A percentile compares a stretch with the other conserved stretches of the same genome.
phyloP scores from a whole-genome alignment of 1,140 invertebrate species.

The Drosophila pseudoobscura region DNA sequence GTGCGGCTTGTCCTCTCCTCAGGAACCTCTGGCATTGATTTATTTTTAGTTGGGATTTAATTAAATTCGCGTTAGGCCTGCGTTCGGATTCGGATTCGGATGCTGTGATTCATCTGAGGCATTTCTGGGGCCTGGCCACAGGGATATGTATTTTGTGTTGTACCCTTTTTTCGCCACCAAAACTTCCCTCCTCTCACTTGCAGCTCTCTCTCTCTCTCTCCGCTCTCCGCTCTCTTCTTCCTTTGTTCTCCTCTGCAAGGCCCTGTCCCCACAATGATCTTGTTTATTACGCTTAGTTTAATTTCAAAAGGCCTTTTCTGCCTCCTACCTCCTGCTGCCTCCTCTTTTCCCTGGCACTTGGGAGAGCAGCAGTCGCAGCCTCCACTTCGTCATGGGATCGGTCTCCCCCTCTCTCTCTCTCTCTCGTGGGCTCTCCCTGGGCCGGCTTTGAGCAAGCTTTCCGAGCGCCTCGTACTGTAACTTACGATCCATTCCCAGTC shows the following conservation, averaged over 20 bases:
- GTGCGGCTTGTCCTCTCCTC: not conserved
- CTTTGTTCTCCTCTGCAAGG: not conserved
- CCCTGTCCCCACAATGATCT: slow-evolving; percentile 34
- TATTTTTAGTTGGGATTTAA: slow-evolving; percentile 39
- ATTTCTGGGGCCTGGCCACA: slow-evolving; percentile 27
- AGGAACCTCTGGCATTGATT: slow-evolving; percentile 14
- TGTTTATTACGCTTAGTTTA: slow-evolving; percentile 62
- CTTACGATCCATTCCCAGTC: slow-evolving; percentile 61
- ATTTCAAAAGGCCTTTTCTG: slow-evolving; percentile 41
- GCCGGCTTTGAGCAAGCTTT: slow-evolving; percentile 43
- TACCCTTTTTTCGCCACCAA: slow-evolving; percentile 19
- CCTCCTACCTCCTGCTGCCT: slow-evolving; percentile 19
- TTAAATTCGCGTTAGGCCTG: slow-evolving; percentile 27
- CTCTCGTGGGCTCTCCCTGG: slow-evolving; percentile 7
- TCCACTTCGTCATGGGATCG: slow-evolving; percentile 6
- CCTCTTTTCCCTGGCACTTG: slow-evolving; percentile 9
- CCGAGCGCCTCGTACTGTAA: slow-evolving; percentile 29
- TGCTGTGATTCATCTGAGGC: slow-evolving; percentile 36
- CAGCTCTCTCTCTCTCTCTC: not conserved
- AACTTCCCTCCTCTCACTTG: no score
- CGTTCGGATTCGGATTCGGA: slow-evolving; percentile 2
- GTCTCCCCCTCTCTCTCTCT: slow-evolving; percentile 14
- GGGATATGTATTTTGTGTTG: no score
- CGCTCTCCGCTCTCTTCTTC: not conserved
- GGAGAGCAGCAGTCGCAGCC: slow-evolving; percentile 25